A percentile compares a stretch with the other conserved stretches of the same genome.
These are phyloP conservation scores for Anoplius nigerrimus DNA, from an alignment of 2,888 invertebrate species.

Conservation along the genomic window DNA sequence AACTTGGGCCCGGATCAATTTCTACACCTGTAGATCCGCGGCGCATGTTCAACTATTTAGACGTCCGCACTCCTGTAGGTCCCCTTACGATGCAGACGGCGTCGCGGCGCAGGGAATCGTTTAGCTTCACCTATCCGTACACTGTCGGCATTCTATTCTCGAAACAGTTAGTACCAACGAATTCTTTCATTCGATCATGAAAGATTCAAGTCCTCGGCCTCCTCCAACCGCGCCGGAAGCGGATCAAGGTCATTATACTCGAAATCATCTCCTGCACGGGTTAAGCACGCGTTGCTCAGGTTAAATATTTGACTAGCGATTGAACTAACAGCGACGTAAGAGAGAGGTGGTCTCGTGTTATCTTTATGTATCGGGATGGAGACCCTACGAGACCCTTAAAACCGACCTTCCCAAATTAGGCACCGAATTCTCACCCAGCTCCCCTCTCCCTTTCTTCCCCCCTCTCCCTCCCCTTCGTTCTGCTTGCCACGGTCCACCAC, in stretches of 20 bases:
- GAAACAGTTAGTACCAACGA: too few species aligned
- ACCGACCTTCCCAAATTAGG: slow-evolving; percentile 54
- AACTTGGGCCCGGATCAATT: background rate
- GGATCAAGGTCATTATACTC: background rate
- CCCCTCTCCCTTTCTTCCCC: slow-evolving; percentile 37
- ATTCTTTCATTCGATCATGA: background rate
- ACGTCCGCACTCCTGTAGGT: background rate
- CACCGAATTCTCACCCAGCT: slow-evolving; percentile 53
- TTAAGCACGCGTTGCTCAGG: too few species aligned
- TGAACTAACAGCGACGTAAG: background rate
- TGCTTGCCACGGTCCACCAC: background rate
- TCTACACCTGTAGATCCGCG: too few species aligned
- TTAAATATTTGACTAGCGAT: too few species aligned
- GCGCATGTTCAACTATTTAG: background rate
- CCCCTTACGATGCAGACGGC: slow-evolving; percentile 1
- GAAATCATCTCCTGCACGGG: too few species aligned
- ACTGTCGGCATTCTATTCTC: too few species aligned
- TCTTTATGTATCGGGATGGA: slow-evolving; percentile 41
- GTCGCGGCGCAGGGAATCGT: background rate
- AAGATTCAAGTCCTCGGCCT: background rate
- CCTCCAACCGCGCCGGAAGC: background rate
- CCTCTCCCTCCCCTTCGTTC: background rate
- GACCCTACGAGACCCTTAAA: slow-evolving; percentile 32
- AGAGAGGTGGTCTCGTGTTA: slow-evolving; percentile 28
- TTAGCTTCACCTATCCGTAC: background rate